These are phyloP conservation scores for Epinephelus awoara DNA, from an alignment of 2,797 vertebrate genomes.

Conservation along the genomic window DNA sequence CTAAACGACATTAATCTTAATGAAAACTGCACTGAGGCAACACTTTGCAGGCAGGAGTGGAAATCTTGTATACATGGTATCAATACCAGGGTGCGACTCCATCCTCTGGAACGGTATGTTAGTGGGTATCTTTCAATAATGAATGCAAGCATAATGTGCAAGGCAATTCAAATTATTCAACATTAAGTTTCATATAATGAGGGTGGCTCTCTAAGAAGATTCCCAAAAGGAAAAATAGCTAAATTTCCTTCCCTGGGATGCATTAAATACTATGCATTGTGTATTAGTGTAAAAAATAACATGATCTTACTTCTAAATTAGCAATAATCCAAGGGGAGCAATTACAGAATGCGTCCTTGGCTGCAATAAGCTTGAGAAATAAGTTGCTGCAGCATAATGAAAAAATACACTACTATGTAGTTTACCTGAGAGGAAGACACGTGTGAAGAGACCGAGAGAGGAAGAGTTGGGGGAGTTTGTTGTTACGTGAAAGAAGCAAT, in stretches of 20 bases:
- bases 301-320: slow-evolving; percentile 12
- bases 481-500: slow-evolving; percentile 40
- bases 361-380: not conserved
- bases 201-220: not conserved
- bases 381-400: not conserved
- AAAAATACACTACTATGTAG: not conserved
- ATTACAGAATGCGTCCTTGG: not conserved
- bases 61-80: not conserved
- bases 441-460: not conserved
- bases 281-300: not conserved
- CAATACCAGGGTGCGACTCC: not conserved
- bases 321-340: not conserved
- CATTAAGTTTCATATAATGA: slow-evolving; percentile 15
- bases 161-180: slow-evolving; percentile 3
- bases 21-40: not conserved
- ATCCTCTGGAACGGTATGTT: not conserved
- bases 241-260: not conserved
- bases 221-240: not conserved
- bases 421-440: slow-evolving; percentile 1
- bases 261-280: not conserved
- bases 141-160: slow-evolving; percentile 27
- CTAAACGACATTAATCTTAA: slow-evolving; percentile 39
- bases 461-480: slow-evolving; percentile 20
- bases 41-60: not conserved
- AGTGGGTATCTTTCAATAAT: not conserved